Conservation (phyloP, 2,888 invertebrate genomes). For the Meiosimyza platycephala region DNA sequence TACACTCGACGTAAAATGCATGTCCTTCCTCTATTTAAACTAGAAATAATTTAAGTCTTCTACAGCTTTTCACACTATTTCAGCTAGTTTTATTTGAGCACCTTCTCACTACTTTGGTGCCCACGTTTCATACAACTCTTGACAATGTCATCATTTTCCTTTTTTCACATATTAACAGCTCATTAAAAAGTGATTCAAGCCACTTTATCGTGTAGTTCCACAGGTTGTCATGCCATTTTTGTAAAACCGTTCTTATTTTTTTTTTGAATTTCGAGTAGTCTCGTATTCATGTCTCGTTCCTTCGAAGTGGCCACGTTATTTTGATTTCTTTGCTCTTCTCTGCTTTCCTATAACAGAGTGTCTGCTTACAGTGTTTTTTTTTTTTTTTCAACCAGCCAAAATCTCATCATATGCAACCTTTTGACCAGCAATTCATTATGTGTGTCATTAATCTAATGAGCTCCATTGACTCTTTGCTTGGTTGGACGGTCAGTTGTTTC, state of each 20-base stretch:
- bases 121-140: not conserved
- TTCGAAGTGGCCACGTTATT: not conserved
- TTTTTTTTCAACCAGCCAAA: constrained; percentile 2
- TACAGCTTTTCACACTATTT: too few species aligned
- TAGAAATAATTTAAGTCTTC: too few species aligned
- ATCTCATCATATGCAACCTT: constrained; percentile 25
- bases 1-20: too few species aligned
- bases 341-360: not conserved
- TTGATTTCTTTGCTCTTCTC: not conserved
- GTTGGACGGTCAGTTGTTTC: too few species aligned
- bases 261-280: not conserved
- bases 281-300: not conserved
- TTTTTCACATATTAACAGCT: constrained; percentile 23
- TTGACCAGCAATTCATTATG: constrained; percentile 35
- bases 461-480: constrained; percentile 5
- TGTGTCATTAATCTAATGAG: constrained; percentile 39
- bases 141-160: not conserved
- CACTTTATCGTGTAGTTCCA: constrained; percentile 19
- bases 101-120: too few species aligned
- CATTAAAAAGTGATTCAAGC: constrained; percentile 28
- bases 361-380: constrained; percentile 2
- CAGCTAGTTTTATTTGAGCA: too few species aligned
- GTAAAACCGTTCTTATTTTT: not conserved
- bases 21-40: too few species aligned
- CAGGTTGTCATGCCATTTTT: constrained; percentile 9